Percentiles rank a stretch among this genome's conserved stretches.
These are phyloP conservation scores for Siphlonurus alternatus DNA, from an alignment of 2,888 invertebrate genomes.

Conservation along the genomic window DNA sequence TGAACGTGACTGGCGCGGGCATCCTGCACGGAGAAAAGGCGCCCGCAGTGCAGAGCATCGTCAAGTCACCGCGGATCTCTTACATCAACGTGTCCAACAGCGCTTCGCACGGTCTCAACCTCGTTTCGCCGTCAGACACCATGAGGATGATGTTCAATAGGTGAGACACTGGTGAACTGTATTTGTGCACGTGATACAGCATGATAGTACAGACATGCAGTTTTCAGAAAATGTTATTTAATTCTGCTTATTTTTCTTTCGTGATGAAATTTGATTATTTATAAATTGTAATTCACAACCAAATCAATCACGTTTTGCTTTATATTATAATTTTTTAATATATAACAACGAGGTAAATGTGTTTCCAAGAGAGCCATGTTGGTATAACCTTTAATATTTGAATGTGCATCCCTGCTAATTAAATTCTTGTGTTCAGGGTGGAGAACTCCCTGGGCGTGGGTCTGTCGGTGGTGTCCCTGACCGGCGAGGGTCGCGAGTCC, in stretches of 20 bases:
- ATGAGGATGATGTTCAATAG: slow-evolving; percentile 53
- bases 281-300: too few relatives aligned
- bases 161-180: slow-evolving; percentile 18
- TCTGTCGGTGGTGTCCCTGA: slow-evolving; percentile 73
- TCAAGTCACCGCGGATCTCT: slow-evolving; percentile 65
- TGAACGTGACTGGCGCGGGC: slow-evolving; percentile 83
- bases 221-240: background rate
- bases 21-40: slow-evolving; percentile 89
- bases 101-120: slow-evolving; percentile 81
- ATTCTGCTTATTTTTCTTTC: background rate
- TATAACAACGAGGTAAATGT: too few relatives aligned
- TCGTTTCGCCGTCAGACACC: slow-evolving; percentile 74
- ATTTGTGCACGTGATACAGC: slow-evolving; percentile 5
- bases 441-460: slow-evolving; percentile 77
- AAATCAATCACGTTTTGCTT: too few relatives aligned
- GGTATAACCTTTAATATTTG: too few relatives aligned
- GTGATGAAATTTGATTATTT: too few relatives aligned
- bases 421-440: slow-evolving; percentile 28
- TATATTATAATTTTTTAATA: too few relatives aligned
- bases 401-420: background rate
- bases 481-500: slow-evolving; percentile 80
- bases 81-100: slow-evolving; percentile 69
- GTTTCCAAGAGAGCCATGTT: too few relatives aligned
- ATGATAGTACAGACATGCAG: background rate
- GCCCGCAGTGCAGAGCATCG: slow-evolving; percentile 78